Evolutionary conservation across 2,797 vertebrate genomes (phyloP).

Genomic region (Nasua narica): DNA sequence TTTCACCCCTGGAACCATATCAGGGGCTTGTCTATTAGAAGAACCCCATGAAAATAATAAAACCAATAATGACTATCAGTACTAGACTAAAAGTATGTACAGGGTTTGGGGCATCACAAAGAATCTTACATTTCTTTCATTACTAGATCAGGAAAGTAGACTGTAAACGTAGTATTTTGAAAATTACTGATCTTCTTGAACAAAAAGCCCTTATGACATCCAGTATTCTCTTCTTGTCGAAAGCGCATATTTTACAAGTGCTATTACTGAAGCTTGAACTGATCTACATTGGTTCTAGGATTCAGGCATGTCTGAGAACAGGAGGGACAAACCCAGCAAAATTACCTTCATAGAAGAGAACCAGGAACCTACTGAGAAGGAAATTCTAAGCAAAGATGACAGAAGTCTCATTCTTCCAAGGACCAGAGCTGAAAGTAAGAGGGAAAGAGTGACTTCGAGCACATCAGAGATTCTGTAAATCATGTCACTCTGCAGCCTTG

Average conservation of each 20-base stretch:
- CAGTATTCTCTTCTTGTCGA: neutral
- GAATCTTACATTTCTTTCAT: neutral
- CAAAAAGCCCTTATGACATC: neutral
- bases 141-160: neutral
- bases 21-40: neutral
- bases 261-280: neutral
- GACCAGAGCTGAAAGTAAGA: neutral
- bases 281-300: neutral
- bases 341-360: neutral
- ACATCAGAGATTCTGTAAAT: neutral
- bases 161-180: neutral
- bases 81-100: neutral
- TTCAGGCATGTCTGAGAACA: neutral
- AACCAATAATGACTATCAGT: neutral
- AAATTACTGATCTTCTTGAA: neutral
- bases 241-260: neutral
- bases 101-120: neutral
- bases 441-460: neutral
- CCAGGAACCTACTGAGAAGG: neutral
- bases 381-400: neutral
- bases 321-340: neutral
- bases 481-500: neutral
- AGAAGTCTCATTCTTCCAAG: neutral
- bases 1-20: neutral
- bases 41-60: neutral